These are phyloP conservation scores for Equus przewalskii DNA, from an alignment of 2,113 vertebrate genomes.

Conservation along the genomic window DNA sequence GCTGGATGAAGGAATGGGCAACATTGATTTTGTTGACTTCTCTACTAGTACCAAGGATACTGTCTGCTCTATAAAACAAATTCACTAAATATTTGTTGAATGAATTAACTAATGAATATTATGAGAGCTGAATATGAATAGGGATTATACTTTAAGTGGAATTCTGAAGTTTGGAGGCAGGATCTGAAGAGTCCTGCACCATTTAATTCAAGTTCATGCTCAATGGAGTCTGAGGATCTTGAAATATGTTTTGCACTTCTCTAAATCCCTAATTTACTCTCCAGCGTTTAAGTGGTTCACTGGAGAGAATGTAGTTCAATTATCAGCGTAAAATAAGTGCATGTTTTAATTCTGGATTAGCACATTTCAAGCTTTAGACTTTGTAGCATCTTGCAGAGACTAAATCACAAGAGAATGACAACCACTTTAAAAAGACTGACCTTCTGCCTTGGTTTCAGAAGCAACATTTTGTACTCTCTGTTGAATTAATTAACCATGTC, in stretches of 20 bases:
- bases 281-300: not conserved
- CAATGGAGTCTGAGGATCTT: not conserved
- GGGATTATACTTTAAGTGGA: not conserved
- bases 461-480: not conserved
- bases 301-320: not conserved
- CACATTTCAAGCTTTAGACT: not conserved
- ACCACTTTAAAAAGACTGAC: not conserved
- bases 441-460: not conserved
- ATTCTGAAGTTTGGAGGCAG: not conserved
- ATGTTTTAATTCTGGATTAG: not conserved
- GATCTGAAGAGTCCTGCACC: not conserved
- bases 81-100: not conserved
- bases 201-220: not conserved
- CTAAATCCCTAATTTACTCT: not conserved
- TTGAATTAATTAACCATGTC: not conserved
- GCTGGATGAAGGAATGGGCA: not conserved
- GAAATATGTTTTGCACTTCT: not conserved
- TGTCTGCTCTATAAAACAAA: not conserved
- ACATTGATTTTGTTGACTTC: not conserved
- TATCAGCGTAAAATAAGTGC: not conserved
- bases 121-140: not conserved
- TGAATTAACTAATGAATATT: not conserved
- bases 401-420: not conserved
- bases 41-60: no score
- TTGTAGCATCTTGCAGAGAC: not conserved